Base-by-base conservation (phyloP, 2,888 invertebrate genomes). In the Sarcophaga carnaria region DNA sequence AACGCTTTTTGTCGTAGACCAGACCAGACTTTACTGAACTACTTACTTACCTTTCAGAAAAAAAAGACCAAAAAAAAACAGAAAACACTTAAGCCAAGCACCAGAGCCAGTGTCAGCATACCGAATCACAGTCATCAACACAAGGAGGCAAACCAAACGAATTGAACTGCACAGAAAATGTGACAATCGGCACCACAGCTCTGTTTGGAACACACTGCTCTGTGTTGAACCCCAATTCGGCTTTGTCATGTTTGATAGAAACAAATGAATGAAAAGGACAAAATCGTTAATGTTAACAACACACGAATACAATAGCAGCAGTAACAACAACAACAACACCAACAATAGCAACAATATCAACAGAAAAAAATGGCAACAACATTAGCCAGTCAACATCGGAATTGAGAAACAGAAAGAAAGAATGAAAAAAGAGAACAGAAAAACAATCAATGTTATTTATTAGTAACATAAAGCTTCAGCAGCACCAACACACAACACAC, bases 211-310 rank as follows among this genome's bases (percentile, higher is more conserved):
- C 25, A 27, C 4, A 5, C 27, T 20, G n/a, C 27, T 37, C 37
- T 10, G 10, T 37, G 37, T 37, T 37, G 37, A 59, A 27, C n/a
- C 12, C 10, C 22, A 62, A 11, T n/a, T 17, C 22, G 20, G 20
- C 22, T 71, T 49, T 72, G 37, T 22, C 47, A 12, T 64, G 81
- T 20, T 79, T 85, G 79, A 78, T 70, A 63, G 64, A 80, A n/a
- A 72, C 67, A 86, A 86, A 85, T 72, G 87, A 79, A 83, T 78
- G 67, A 78, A 54, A 87, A 82, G 78, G 80, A 89, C 89, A 88
- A 87, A 89, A 89, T 88, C 86, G 88, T 89, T 89, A 88, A 88
- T 89, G 89, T 88, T 88, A 86, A 88, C 89, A 89, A 87, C 84
- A 84, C 78, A 84, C 63, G 72, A 83, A 85, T 60, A 81, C 81